Percentiles rank a stretch among this genome's conserved stretches.
phyloP scores from a whole-genome alignment of 2,113 vertebrate genomes.

The Romanogobio albipinnatus region DNA sequence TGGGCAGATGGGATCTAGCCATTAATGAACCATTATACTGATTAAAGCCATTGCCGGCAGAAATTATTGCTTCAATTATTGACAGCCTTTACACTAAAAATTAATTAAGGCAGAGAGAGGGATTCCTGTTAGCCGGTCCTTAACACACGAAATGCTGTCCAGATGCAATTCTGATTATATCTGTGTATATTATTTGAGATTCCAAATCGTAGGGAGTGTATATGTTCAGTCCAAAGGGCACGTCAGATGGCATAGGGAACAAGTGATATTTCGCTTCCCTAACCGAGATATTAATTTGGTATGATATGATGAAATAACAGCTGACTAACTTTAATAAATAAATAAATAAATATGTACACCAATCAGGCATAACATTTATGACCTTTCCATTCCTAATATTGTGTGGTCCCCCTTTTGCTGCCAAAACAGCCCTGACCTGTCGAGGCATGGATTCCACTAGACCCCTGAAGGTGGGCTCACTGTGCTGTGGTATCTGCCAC shows the following conservation, averaged over 20 bases:
- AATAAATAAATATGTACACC: not conserved
- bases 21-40: slow-evolving; percentile 48
- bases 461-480: too few relatives aligned
- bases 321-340: not conserved
- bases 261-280: not conserved
- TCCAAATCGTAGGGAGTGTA: not conserved
- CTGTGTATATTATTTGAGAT: not conserved
- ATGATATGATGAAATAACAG: not conserved
- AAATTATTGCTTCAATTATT: slow-evolving; percentile 49
- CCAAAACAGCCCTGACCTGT: too few relatives aligned
- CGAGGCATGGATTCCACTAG: too few relatives aligned
- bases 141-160: slow-evolving; percentile 12
- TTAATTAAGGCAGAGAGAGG: slow-evolving; percentile 36
- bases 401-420: too few relatives aligned
- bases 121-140: slow-evolving; percentile 12
- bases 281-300: not conserved
- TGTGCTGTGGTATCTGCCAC: too few relatives aligned
- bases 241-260: not conserved
- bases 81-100: slow-evolving; percentile 45
- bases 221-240: not conserved
- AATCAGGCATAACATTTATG: too few relatives aligned
- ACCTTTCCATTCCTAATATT: too few relatives aligned
- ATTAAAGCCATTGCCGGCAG: slow-evolving; percentile 47
- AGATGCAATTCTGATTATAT: slow-evolving; percentile 8
- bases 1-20: slow-evolving; percentile 48